Evolutionary conservation across 2,797 vertebrate species (phyloP), one percentile per base, ranked within the genome.

Genomic region (Octomys mimax): DNA sequence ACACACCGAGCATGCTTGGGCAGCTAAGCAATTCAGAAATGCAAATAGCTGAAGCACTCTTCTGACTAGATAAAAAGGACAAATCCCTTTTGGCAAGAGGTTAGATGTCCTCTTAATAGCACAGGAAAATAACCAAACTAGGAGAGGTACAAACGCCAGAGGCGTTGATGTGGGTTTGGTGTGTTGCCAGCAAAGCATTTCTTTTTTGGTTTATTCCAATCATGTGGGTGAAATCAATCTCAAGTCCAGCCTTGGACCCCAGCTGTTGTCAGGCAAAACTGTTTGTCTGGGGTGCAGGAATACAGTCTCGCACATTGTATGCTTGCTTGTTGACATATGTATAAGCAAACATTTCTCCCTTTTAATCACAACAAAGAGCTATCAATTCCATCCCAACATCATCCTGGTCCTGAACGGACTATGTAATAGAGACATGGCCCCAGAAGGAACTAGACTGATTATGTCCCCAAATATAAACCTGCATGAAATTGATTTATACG

Each of bases 1-100:
- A 98, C 98, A 98, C 98, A 99, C 98, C 97, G 99, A 99, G 99
- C 99, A 99, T 99, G 99, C 99, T 99, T 99, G 99, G 99, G 99
- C 99, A 99, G 99, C 99, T 99, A 99, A 99, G 99, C 99, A 99
- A 99, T 99, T 99, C 99, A 98, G 98, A 99, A 99, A 99, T 99
- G 99, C 99, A 99, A 99, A 99, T 99, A 98, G 98, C 98, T 46
- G 97, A 99, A 99, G 98, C 99, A 98, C 97, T 98, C 98, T 98
- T 98, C 99, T 98, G 99, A 98, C 99, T 98, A 99, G 99, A 99
- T 99, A 98, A 99, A 98, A 99, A 99, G 99, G 98, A 99, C 99
- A 99, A 99, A 99, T 99, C 99, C 99, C 99, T 99, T 99, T 98
- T 99, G 99, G 99, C 99, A 98, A 99, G 99, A 99, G 99, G 98